Evolutionary conservation across 2,888 invertebrate species (phyloP).

Genomic region (Torymus tubicola): DNA sequence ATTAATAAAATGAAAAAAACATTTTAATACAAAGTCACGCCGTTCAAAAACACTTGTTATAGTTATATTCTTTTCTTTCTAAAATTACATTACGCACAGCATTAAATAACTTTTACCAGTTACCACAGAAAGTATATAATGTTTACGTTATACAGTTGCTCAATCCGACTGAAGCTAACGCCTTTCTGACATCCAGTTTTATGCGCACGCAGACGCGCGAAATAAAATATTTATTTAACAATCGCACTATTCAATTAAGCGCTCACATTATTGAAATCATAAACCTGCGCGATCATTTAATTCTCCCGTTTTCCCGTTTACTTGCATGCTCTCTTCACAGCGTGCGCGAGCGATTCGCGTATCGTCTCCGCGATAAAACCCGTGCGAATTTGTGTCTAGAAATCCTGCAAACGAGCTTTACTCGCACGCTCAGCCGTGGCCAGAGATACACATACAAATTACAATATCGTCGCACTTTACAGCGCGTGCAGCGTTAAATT

Average conservation of each 20-base stretch:
- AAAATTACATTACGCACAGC: too few relatives aligned
- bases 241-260: conserved; percentile 33
- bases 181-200: not conserved
- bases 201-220: not conserved
- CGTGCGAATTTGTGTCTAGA: conserved; percentile 36
- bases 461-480: conserved; percentile 30
- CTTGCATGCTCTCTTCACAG: not conserved
- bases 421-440: too few relatives aligned
- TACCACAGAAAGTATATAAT: too few relatives aligned
- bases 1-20: too few relatives aligned
- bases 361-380: conserved; percentile 21
- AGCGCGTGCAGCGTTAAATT: conserved; percentile 26
- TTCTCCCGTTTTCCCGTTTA: not conserved
- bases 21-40: too few relatives aligned
- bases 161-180: conserved; percentile 23
- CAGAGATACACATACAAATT: conserved; percentile 19
- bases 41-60: too few relatives aligned
- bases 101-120: too few relatives aligned
- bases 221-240: conserved; percentile 45
- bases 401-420: conserved; percentile 1
- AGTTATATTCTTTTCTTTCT: too few relatives aligned
- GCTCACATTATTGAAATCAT: conserved; percentile 40
- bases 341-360: too few relatives aligned
- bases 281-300: conserved; percentile 36
- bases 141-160: conserved; percentile 28